Percentiles rank a stretch among this genome's conserved stretches.
Conservation (phyloP, 1,140 invertebrate species). For the Anagrus nilaparvatae region DNA sequence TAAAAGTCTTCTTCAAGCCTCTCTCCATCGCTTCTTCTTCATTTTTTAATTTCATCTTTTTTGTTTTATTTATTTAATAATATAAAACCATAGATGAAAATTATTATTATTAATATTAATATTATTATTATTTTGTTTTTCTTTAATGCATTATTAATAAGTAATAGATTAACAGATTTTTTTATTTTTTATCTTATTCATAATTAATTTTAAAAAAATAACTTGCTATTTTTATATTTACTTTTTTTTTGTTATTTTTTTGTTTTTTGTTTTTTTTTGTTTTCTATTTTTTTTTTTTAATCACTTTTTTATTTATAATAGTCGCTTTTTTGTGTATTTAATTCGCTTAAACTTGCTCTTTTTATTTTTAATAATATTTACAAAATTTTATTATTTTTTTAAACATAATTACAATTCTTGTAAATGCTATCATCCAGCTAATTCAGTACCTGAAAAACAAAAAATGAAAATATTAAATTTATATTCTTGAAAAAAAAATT, state of each 20-base stretch:
- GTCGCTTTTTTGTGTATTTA: neutral
- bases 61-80: too few relatives aligned
- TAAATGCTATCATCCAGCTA: constrained; percentile 34
- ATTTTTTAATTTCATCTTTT: too few relatives aligned
- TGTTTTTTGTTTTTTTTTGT: neutral
- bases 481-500: constrained; percentile 20
- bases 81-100: too few relatives aligned
- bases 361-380: neutral
- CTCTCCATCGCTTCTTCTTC: constrained; percentile 12
- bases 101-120: too few relatives aligned
- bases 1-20: constrained; percentile 8
- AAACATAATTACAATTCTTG: constrained; percentile 7
- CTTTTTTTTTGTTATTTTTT: too few relatives aligned
- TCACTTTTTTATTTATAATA: neutral
- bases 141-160: neutral
- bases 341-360: neutral
- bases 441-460: constrained; percentile 38
- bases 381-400: constrained; percentile 6
- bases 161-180: constrained; percentile 7
- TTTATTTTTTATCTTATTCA: too few relatives aligned
- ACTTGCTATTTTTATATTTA: too few relatives aligned
- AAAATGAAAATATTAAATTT: constrained; percentile 5
- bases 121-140: too few relatives aligned
- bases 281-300: neutral
- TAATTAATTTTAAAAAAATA: too few relatives aligned